A percentile compares a stretch with the other conserved stretches of the same genome.
Conservation (phyloP, 64 coral and sea anemone genomes). For the Actinia tenebrosa region DNA sequence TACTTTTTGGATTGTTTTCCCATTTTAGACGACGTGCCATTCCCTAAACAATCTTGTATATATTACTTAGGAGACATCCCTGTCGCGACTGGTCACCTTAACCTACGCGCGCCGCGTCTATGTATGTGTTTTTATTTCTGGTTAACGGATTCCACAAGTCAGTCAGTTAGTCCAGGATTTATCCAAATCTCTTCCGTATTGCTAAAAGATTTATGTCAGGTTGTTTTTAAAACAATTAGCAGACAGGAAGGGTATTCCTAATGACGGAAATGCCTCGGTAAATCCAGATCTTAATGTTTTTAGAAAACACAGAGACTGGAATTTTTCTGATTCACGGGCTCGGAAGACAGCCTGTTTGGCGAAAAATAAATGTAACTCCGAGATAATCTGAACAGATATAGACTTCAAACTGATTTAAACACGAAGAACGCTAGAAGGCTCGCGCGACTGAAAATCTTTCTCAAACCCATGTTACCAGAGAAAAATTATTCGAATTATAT, state of each 20-base stretch:
- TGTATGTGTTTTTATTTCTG: not conserved
- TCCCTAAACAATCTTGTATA: not conserved
- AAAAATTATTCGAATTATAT: not conserved
- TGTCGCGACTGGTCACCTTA: not conserved
- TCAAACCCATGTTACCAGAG: too few relatives aligned
- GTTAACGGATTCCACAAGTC: constrained; percentile 2
- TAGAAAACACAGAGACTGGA: not conserved
- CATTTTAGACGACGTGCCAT: not conserved
- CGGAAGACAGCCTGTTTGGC: too few relatives aligned
- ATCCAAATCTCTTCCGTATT: constrained; percentile 1
- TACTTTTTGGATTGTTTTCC: too few relatives aligned
- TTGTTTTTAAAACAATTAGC: not conserved
- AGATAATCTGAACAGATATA: too few relatives aligned
- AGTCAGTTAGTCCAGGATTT: not conserved
- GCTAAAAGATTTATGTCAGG: not conserved
- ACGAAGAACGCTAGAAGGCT: too few relatives aligned
- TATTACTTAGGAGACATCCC: not conserved
- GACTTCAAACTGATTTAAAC: too few relatives aligned
- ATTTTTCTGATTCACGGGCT: not conserved
- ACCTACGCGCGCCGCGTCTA: not conserved
- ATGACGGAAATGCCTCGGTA: not conserved
- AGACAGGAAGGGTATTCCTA: not conserved
- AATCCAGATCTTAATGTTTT: not conserved
- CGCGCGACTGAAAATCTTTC: too few relatives aligned
- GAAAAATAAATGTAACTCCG: too few relatives aligned